Evolutionary conservation across 1,140 invertebrate species (phyloP), one percentile per base, ranked within the genome.

Genomic region (Papilio machaon): DNA sequence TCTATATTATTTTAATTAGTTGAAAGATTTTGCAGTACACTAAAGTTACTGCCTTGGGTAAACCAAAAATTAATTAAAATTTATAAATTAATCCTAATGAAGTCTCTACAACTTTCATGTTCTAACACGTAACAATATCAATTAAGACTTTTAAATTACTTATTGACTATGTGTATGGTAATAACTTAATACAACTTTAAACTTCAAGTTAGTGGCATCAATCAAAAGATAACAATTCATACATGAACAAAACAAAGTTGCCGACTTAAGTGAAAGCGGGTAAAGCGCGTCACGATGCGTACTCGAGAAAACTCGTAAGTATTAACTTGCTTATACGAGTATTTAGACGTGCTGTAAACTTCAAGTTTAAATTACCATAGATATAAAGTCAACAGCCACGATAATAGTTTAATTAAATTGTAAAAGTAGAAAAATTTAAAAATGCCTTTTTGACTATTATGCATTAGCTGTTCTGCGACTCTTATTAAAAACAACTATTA

Each of bases 251-350:
- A 80, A 81, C 82, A 82, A 30, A 77, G 73, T 49, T 23, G 75
- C 75, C 49, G 74, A 23, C 49, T 30, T 46, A 19, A 77, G 86
- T 84, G 87, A 88, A 88, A 88, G 87, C 84, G 81, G 74, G 19
- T 67, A 79, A n/a, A 82, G 35, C 79, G 77, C 81, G 85, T 84
- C 81, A 85, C 79, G 81, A 85, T 79, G 35, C 30, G 35, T 60
- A 77, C 70, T 77, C 79, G 87, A 86, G 87, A 88, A 86, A 87
- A 87, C 86, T 86, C 85, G 83, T 86, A 84, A 85, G 84, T 87
- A 86, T 87, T 86, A 87, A 74, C 75, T 82, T 43, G 47, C 80
- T 67, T 74, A 73, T 79, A 73, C 23, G 23, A 30, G 23, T 43
- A 6, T 79, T 82, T 64, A 46, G 73, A 75, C 17, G 60, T 64